These are phyloP conservation scores for Drosophila nr. fundita DNA, from an alignment of 2,888 invertebrate species.

Conservation along the genomic window DNA sequence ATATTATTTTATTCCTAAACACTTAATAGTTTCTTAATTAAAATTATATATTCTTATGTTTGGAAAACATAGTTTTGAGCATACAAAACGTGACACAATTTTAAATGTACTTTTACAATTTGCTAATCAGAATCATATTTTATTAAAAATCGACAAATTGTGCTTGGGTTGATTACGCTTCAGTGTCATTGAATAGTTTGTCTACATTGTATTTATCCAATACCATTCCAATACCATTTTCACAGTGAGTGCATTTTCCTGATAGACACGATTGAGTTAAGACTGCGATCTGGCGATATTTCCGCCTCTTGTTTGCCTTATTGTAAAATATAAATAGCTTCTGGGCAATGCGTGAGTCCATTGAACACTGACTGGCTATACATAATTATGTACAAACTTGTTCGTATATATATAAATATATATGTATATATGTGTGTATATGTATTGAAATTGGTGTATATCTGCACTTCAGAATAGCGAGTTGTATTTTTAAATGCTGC, in stretches of 20 bases:
- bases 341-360: conserved; percentile 66
- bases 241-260: conserved; percentile 26
- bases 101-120: neutral
- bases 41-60: neutral
- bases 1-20: too few species aligned
- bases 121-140: neutral
- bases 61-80: neutral
- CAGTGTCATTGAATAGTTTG: conserved; percentile 25
- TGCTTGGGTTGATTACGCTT: neutral
- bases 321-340: conserved; percentile 62
- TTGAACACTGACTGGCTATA: conserved; percentile 54
- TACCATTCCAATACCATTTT: conserved; percentile 11
- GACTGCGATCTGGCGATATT: conserved; percentile 42
- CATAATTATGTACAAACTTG: conserved; percentile 15
- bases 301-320: conserved; percentile 49
- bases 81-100: neutral
- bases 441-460: conserved; percentile 22
- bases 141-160: neutral
- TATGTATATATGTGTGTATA: conserved; percentile 9
- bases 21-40: neutral
- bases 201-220: conserved; percentile 1
- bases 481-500: conserved; percentile 68
- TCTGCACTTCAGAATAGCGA: conserved; percentile 60
- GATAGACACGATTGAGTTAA: conserved; percentile 24
- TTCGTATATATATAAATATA: conserved; percentile 6